Evolutionary conservation across 2,797 vertebrate genomes (phyloP).

Genomic region (Arrhamphus sclerolepis): DNA sequence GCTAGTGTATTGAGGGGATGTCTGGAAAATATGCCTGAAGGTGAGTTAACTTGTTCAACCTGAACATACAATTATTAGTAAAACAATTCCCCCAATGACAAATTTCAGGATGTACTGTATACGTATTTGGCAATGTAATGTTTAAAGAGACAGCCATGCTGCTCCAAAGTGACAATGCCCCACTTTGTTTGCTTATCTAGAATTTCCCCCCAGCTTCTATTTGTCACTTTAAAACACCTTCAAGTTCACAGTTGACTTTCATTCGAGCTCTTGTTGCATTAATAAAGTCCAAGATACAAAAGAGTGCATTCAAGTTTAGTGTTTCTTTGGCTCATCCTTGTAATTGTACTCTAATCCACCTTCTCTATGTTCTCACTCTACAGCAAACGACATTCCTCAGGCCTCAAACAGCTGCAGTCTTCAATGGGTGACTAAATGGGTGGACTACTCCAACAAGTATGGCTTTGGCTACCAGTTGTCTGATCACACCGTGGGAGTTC

Average conservation of each 20-base stretch:
- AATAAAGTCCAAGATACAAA: not conserved
- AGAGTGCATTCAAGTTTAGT: not conserved
- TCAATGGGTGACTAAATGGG: conserved; percentile 99
- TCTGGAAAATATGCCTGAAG: conserved; percentile 94
- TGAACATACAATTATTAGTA: not conserved
- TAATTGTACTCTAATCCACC: conserved; percentile 32
- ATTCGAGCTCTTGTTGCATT: not conserved
- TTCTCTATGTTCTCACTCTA: conserved; percentile 26
- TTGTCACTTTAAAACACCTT: not conserved
- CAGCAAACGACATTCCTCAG: conserved; percentile 88
- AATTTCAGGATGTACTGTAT: not conserved
- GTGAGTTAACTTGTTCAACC: conserved; percentile 58
- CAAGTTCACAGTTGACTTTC: not conserved
- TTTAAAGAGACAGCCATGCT: not conserved
- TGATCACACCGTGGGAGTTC: conserved; percentile 95
- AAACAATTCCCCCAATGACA: not conserved
- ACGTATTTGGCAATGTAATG: conserved; percentile 11
- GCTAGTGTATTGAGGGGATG: conserved; percentile 92
- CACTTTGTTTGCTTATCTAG: too few relatives aligned
- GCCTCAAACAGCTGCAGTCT: conserved; percentile 85
- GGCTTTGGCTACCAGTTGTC: conserved; percentile 99
- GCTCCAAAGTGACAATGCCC: not conserved
- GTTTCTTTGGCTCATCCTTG: conserved; percentile 4
- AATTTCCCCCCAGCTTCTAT: too few relatives aligned
- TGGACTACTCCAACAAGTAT: conserved; percentile 99